These are phyloP conservation scores for Drosophila monieri DNA, from an alignment of 2,888 invertebrate genomes.

Conservation along the genomic window DNA sequence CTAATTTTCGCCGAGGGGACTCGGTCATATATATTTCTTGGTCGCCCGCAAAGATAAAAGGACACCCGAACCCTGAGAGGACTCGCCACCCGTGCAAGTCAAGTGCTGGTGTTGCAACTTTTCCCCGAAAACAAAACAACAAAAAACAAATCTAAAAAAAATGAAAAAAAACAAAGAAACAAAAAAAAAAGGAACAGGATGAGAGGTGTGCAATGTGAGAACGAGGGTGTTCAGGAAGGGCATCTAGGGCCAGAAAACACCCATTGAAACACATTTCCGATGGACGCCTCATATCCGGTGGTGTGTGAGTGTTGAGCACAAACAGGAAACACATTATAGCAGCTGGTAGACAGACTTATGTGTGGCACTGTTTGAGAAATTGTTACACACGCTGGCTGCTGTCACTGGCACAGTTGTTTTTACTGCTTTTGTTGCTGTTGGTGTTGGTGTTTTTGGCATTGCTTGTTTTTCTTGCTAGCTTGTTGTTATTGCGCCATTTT, in stretches of 20 bases:
- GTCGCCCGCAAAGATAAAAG: constrained; percentile 72
- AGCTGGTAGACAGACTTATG: constrained; percentile 81
- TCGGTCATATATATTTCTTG: constrained; percentile 75
- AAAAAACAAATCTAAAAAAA: constrained; percentile 28
- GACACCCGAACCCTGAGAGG: constrained; percentile 18
- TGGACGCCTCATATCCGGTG: constrained; percentile 72
- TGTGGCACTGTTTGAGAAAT: constrained; percentile 79
- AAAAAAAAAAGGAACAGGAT: constrained; percentile 9
- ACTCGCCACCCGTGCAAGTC: constrained; percentile 44
- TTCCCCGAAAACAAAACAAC: constrained; percentile 20
- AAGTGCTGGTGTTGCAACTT: constrained; percentile 65
- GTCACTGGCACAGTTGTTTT: constrained; percentile 66
- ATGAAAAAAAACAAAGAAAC: constrained; percentile 6
- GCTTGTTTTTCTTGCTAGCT: constrained; percentile 32
- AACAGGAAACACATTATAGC: constrained; percentile 79
- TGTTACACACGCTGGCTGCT: constrained; percentile 68
- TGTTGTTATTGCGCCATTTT: constrained; percentile 62
- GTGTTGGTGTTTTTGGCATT: constrained; percentile 18
- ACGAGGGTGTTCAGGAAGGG: background rate
- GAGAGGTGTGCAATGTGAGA: background rate
- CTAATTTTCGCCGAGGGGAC: constrained; percentile 67
- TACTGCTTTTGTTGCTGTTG: constrained; percentile 20
- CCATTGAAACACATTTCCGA: constrained; percentile 75
- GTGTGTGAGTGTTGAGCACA: constrained; percentile 76
- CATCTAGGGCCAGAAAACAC: constrained; percentile 39